These are phyloP conservation scores for Manis pentadactyla DNA, from an alignment of 2,797 vertebrate species.

Conservation along the genomic window DNA sequence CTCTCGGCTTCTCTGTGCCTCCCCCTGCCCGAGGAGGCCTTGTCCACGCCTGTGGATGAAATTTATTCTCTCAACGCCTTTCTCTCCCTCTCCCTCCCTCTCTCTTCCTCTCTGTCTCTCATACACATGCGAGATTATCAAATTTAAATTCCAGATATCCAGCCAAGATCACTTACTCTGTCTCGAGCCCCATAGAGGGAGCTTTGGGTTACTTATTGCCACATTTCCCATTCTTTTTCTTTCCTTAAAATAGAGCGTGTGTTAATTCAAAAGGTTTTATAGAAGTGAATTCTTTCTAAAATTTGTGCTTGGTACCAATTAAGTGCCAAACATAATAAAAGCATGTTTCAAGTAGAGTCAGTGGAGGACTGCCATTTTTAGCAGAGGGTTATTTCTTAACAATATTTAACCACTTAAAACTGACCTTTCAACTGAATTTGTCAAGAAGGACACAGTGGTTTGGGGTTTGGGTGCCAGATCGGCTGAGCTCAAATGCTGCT, in stretches of 20 bases:
- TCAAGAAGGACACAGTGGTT: background rate
- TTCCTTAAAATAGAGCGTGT: background rate
- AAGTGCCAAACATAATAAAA: background rate
- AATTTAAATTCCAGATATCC: background rate
- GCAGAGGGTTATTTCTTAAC: background rate
- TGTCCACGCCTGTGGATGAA: background rate
- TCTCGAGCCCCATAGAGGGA: background rate
- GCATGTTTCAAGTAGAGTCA: background rate
- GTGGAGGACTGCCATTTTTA: background rate
- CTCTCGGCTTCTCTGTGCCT: background rate
- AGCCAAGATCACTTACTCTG: background rate
- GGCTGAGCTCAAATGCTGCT: background rate
- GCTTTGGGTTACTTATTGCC: background rate
- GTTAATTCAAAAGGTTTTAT: constrained; percentile 2
- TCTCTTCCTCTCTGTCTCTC: background rate
- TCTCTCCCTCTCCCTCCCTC: background rate
- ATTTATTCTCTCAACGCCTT: background rate
- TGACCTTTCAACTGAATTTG: background rate
- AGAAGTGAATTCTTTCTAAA: constrained; percentile 37
- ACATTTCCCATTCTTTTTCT: background rate
- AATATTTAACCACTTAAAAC: background rate
- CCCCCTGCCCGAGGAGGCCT: background rate
- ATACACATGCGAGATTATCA: background rate
- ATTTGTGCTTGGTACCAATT: background rate
- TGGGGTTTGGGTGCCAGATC: background rate